phyloP scores from a whole-genome alignment of 2,113 vertebrate species.

The Rhinolophus sinicus region DNA sequence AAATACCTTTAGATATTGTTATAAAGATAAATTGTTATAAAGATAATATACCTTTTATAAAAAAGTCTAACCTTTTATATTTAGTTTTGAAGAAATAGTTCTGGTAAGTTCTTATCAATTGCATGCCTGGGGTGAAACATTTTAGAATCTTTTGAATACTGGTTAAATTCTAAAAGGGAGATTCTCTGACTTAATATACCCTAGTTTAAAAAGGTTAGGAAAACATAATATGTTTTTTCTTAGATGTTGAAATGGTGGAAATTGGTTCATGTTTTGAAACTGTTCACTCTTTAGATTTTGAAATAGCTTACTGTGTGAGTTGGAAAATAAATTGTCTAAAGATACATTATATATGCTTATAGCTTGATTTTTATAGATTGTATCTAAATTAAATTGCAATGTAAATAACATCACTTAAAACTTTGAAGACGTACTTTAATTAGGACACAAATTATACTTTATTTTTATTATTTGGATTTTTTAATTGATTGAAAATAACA shows the following conservation, averaged over 20 bases:
- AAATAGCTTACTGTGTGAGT: background rate
- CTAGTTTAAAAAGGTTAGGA: background rate
- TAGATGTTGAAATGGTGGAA: background rate
- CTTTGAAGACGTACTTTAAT: conserved; percentile 16
- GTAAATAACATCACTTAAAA: conserved; percentile 1
- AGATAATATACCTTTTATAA: background rate
- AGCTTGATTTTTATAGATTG: conserved; percentile 41
- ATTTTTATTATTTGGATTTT: background rate
- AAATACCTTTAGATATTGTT: conserved; percentile 34
- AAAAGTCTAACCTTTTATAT: background rate
- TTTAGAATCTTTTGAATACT: conserved; percentile 55
- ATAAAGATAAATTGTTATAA: background rate
- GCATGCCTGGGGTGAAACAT: background rate
- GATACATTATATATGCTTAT: background rate
- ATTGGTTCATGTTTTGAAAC: conserved; percentile 42
- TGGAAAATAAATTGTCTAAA: conserved; percentile 18
- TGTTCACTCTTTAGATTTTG: background rate
- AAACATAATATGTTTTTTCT: background rate
- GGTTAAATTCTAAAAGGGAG: background rate
- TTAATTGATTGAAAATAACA: background rate
- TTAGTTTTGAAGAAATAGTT: conserved; percentile 47
- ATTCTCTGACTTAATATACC: background rate
- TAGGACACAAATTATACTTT: background rate
- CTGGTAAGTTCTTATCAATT: conserved; percentile 26
- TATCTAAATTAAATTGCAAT: conserved; percentile 28